Evolutionary conservation across 2,797 vertebrate species (phyloP).

Genomic region (Cossypha dichroa): DNA sequence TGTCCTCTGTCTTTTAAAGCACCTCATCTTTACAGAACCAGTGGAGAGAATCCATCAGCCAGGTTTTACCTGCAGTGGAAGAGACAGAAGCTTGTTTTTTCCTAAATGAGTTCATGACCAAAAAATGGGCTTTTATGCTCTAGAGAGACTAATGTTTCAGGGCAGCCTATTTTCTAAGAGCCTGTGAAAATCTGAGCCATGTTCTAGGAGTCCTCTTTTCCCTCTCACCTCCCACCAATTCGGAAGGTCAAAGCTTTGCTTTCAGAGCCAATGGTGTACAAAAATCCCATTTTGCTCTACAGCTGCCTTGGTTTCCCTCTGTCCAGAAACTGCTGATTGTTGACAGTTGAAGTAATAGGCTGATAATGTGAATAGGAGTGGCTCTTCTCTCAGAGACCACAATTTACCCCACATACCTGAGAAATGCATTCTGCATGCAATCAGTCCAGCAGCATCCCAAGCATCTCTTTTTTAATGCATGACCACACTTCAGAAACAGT

Average conservation of each 20-base stretch:
- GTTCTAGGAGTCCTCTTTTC: background rate
- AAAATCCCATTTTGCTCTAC: background rate
- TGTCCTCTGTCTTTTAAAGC: background rate
- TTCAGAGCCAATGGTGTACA: background rate
- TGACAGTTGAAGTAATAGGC: background rate
- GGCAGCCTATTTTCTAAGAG: background rate
- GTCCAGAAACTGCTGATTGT: background rate
- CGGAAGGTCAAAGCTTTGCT: background rate
- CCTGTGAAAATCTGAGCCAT: background rate
- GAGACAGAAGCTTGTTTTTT: background rate
- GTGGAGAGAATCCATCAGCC: background rate
- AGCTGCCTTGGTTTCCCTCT: background rate
- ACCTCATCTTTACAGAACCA: background rate
- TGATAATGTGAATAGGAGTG: background rate
- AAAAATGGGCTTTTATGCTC: background rate
- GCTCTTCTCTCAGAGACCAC: background rate
- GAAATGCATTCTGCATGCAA: background rate
- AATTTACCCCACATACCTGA: rapidly evolving
- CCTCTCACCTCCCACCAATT: background rate
- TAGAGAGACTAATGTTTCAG: background rate
- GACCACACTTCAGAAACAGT: background rate
- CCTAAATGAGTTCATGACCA: background rate
- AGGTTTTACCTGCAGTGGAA: background rate
- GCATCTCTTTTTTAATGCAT: background rate
- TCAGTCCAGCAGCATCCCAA: background rate